Evolutionary conservation across 2,113 vertebrate species (phyloP).

Genomic region (Nycticebus coucang): DNA sequence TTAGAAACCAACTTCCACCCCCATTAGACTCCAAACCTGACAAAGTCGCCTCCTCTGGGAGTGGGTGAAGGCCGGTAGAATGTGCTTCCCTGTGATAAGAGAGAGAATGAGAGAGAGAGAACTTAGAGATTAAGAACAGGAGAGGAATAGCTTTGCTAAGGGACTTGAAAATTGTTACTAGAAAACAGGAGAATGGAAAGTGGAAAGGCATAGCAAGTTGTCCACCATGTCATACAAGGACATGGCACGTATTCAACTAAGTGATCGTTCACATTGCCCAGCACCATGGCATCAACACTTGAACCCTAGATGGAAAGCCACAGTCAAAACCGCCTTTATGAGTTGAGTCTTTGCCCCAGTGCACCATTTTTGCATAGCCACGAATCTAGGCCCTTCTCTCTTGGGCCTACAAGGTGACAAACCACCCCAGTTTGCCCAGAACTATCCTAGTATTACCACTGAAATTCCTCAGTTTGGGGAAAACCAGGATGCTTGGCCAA

Average conservation of each 20-base stretch:
- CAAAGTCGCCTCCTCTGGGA: neutral
- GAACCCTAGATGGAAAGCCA: no score
- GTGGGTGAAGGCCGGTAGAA: neutral
- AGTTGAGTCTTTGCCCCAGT: neutral
- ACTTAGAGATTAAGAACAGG: no score
- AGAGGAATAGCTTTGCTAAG: no score
- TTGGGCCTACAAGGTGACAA: neutral
- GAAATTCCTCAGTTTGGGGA: neutral
- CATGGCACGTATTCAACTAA: neutral
- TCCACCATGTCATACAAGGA: neutral
- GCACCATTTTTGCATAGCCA: neutral
- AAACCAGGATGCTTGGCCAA: neutral
- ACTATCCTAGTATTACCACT: neutral
- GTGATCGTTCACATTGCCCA: neutral
- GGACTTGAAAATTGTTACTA: no score
- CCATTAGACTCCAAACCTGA: neutral
- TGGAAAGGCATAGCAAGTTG: neutral
- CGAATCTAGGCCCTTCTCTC: neutral
- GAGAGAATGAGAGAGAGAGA: neutral
- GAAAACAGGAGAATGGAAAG: no score
- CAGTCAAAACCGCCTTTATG: neutral
- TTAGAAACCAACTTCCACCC: neutral
- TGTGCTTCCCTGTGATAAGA: neutral
- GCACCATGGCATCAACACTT: neutral
- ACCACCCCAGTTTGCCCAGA: no score